Percentiles rank a stretch among this genome's conserved stretches.
Evolutionary conservation across 2,797 vertebrate species (phyloP).

Genomic region (Zenarchopterus dispar): DNA sequence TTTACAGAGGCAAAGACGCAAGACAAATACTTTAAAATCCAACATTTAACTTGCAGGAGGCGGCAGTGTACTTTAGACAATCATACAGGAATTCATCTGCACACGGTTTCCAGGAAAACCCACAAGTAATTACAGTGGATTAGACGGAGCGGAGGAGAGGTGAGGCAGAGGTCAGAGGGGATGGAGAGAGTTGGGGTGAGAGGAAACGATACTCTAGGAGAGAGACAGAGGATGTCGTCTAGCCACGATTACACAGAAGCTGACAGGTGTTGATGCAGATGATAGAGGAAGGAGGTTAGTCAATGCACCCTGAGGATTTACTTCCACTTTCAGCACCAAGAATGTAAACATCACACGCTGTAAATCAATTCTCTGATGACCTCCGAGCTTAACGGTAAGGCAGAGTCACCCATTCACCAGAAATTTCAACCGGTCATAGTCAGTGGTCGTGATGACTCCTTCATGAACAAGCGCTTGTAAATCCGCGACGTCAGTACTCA

Average conservation of each 20-base stretch:
- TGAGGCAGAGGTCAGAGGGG: slow-evolving; percentile 39
- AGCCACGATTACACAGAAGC: slow-evolving; percentile 31
- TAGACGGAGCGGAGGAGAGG: slow-evolving; percentile 41
- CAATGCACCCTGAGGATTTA: slow-evolving; percentile 37
- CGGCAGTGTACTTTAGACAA: slow-evolving; percentile 30
- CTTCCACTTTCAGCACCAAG: slow-evolving; percentile 29
- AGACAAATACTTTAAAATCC: slow-evolving; percentile 51
- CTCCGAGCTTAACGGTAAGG: slow-evolving; percentile 13
- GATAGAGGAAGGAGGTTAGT: slow-evolving; percentile 59
- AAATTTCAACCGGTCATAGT: slow-evolving; percentile 26
- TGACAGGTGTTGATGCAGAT: slow-evolving; percentile 58
- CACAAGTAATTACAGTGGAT: slow-evolving; percentile 62
- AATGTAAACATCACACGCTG: slow-evolving; percentile 28
- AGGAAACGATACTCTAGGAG: slow-evolving; percentile 18
- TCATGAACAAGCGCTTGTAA: slow-evolving; percentile 20
- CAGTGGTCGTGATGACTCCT: slow-evolving; percentile 24
- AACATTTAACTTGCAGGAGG: slow-evolving; percentile 37
- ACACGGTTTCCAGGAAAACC: slow-evolving; percentile 62
- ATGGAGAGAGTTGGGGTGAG: slow-evolving; percentile 31
- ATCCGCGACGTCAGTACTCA: slow-evolving; percentile 76
- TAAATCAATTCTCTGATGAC: slow-evolving; percentile 34
- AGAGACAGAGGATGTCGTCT: background rate
- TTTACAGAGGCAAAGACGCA: slow-evolving; percentile 38
- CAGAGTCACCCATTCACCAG: slow-evolving; percentile 34
- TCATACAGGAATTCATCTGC: slow-evolving; percentile 45